Base-by-base conservation (phyloP, 2,797 vertebrate genomes). In the Gambelia wislizenii region DNA sequence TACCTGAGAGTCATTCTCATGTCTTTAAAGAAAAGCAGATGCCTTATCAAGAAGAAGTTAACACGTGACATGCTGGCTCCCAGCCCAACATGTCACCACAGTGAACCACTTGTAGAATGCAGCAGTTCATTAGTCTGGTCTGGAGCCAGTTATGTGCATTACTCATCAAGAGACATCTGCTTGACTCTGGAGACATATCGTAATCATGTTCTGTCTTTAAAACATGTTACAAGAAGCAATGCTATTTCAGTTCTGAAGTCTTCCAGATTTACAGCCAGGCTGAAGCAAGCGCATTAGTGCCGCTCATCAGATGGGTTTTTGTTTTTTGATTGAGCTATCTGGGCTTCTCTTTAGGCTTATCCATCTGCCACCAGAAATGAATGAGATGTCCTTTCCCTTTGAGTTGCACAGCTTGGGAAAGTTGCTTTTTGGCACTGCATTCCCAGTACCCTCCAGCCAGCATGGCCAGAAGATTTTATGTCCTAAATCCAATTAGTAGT, bases 151-250 rank as follows among this genome's bases (percentile, higher is more conserved):
- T 44, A 27, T 72, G 69, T 44, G 49, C 69, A 87, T 87, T 56
- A 72, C 64, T 87, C 86, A 81, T 87, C 42, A 67, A 81, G 36
- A 81, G 79, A 81, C 64, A 80, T 87, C 47, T 87, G 67, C 22
- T 74, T 6, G 42, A 9, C 78, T 74, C n/a, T 82, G 49, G 67
- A 82, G 78, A 74, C 59, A 69, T 74, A 42, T 74, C 67, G 44
- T 44, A 87, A 69, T 61, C 67, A 20, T 80, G 6, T 20, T 44
- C 49, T 59, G 78, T 25, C 49, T 87, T 56, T 81, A 44, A 59
- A 69, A 72, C 30, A 59, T 44, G 27, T 13, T n/a, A 12, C 5
- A 25, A 87, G 85, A 64, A 79, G 22, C 18, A 9, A 20, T 70
- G 5, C 12, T n/a, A 42, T 36, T 67, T 59, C 67, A 44, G 78